Conservation (phyloP, 2,113 vertebrate genomes). For the Typhlomys cinereus region DNA sequence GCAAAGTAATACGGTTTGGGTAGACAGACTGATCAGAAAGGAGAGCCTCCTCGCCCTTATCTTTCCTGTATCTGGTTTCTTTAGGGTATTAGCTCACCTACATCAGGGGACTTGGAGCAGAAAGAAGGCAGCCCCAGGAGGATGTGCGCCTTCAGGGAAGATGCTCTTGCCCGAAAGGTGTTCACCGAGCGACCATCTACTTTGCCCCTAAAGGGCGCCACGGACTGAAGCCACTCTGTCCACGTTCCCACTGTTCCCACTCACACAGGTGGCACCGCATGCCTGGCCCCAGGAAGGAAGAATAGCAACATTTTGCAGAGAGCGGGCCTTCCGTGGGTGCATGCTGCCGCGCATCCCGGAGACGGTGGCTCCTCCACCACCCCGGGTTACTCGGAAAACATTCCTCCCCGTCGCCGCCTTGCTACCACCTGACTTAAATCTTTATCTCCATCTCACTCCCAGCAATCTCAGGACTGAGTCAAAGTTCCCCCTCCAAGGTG, state of each 20-base stretch:
- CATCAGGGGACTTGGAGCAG: not conserved
- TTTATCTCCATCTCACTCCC: not conserved
- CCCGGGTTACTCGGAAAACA: not conserved
- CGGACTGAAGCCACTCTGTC: not conserved
- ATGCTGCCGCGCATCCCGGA: not conserved
- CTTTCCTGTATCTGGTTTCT: not conserved
- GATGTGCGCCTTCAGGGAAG: not conserved
- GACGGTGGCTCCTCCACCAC: not conserved
- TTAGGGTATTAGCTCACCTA: not conserved
- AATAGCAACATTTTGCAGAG: not conserved
- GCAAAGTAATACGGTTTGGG: not conserved
- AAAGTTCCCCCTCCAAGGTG: conserved; percentile 20
- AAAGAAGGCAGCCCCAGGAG: not conserved
- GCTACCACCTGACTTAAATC: not conserved
- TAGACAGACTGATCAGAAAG: conserved; percentile 12
- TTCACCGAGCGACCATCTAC: not conserved
- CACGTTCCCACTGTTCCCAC: not conserved
- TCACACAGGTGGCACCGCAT: conserved; percentile 49
- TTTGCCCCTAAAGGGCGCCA: not conserved
- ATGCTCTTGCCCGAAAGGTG: not conserved
- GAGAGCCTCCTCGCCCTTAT: not conserved
- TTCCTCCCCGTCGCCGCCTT: not conserved
- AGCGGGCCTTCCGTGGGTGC: not conserved
- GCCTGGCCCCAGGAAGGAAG: not conserved
- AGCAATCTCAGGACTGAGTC: not conserved